Evolutionary conservation across 2,888 invertebrate genomes (phyloP).

Genomic region (Drosophila parthenogenetica): DNA sequence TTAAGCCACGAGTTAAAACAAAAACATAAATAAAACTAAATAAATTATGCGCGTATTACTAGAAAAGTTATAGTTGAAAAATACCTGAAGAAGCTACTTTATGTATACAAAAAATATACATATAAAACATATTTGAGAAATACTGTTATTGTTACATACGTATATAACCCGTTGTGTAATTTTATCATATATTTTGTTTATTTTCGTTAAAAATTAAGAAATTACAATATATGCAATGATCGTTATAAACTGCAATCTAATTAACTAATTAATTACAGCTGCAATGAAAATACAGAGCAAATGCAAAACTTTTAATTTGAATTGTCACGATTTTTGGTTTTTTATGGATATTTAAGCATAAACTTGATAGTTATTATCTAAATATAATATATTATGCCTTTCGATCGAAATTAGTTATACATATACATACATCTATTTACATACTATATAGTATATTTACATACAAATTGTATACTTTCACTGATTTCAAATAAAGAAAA

Average conservation of each 20-base stretch:
- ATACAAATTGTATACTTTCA: constrained; percentile 63
- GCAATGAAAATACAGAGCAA: constrained; percentile 38
- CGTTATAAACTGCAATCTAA: constrained; percentile 37
- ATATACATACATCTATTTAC: constrained; percentile 48
- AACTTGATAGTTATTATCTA: constrained; percentile 44
- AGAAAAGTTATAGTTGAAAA: constrained; percentile 52
- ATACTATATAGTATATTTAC: constrained; percentile 34
- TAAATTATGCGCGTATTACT: constrained; percentile 41
- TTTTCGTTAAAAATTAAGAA: constrained; percentile 44
- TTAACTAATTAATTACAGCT: constrained; percentile 22
- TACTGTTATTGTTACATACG: constrained; percentile 53
- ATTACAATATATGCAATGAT: constrained; percentile 30
- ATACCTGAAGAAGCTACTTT: constrained; percentile 63
- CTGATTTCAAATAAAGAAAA: constrained; percentile 73
- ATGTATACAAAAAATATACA: constrained; percentile 28
- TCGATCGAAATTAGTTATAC: constrained; percentile 63
- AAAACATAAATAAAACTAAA: constrained; percentile 5
- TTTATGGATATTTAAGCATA: constrained; percentile 51
- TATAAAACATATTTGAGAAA: constrained; percentile 25
- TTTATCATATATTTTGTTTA: constrained; percentile 48
- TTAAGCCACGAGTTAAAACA: constrained; percentile 29
- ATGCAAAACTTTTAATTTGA: constrained; percentile 62
- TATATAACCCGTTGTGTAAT: constrained; percentile 60
- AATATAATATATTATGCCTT: constrained; percentile 45
- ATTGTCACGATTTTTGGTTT: constrained; percentile 15